Evolutionary conservation across 2,797 vertebrate genomes (phyloP), one percentile per base, ranked within the genome.

Genomic region (Pseudocheirus occidentalis): DNA sequence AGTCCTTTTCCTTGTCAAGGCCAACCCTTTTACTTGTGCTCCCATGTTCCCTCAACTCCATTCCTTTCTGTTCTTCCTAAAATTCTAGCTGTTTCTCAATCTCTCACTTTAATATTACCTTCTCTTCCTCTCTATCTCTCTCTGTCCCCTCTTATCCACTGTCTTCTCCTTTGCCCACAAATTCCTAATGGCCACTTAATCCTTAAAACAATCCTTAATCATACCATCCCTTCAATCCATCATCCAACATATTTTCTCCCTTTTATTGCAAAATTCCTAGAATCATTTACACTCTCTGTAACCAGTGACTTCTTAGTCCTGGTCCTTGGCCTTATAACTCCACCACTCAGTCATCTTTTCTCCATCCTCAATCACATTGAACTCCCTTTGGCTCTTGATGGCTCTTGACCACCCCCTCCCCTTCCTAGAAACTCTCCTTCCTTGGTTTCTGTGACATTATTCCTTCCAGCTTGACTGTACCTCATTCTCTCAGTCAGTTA

Each of bases 151-250:
- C 93, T 95, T 62, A 58, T 96, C 53, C n/a, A 81, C 18, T 57
- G 55, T 94, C 58, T 90, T 52, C 92, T 95, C 94, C 95, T 91
- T 56, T 94, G 91, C 5, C 21, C 24, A 81, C 66, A 81, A 81
- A 81, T 81, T 81, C n/a, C n/a, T 46, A 40, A 40, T 21, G 34
- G 24, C n/a, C 46, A 0, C 2, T 81, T 81, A 18, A 81, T 81
- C 62, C 34, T 81, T 24, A 40, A 81, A 81, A 40, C 40, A 73
- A n/a, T 13, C 4, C 5, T 66, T 40, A 73, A 73, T 73, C 18
- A 9, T 73, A 18, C 40, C n/a, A 73, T 73, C 16, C 66, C 16
- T 73, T 73, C n/a, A 40, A n/a, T 5, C 34, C 40, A n/a, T 21
- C n/a, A 73, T 40, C 6, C 6, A 73, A 73, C 1, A 62, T 62